phyloP scores from a whole-genome alignment of 2,888 invertebrate genomes.

The Lithophane leautieri region DNA sequence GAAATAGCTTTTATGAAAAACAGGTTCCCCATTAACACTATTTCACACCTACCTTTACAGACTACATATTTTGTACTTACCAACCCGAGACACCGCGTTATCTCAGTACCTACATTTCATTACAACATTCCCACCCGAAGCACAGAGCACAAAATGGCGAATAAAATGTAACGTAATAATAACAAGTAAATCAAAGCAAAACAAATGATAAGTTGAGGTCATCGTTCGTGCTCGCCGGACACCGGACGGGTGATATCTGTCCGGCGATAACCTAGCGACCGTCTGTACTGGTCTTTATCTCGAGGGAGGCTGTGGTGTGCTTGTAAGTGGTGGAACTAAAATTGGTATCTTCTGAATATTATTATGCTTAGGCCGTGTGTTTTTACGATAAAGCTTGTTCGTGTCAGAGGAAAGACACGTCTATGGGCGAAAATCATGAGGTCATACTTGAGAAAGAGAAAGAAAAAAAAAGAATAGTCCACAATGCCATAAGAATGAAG shows the following conservation, averaged over 20 bases:
- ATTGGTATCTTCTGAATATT: neutral
- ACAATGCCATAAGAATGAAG: neutral
- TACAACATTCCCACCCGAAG: constrained; percentile 18
- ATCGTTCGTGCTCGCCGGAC: constrained; percentile 65
- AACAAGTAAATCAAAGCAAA: constrained; percentile 67
- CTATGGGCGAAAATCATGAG: neutral
- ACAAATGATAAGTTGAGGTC: constrained; percentile 67
- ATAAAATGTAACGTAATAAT: constrained; percentile 49
- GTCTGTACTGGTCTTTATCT: constrained; percentile 66
- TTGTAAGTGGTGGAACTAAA: constrained; percentile 39
- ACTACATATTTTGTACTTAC: neutral
- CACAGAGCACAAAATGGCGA: constrained; percentile 44
- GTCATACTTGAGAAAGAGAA: neutral
- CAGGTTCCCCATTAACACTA: neutral
- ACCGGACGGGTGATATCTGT: constrained; percentile 74
- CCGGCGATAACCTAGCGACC: constrained; percentile 74
- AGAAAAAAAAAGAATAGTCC: too few species aligned
- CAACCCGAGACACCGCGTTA: constrained; percentile 2
- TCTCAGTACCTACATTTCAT: constrained; percentile 5
- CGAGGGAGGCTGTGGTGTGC: constrained; percentile 30
- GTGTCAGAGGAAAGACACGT: neutral
- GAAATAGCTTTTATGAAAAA: neutral
- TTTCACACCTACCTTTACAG: neutral
- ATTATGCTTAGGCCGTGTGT: neutral
- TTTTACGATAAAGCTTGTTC: neutral